These are phyloP conservation scores for Carcharodon carcharias DNA, from an alignment of 2,797 vertebrate species.

Conservation along the genomic window DNA sequence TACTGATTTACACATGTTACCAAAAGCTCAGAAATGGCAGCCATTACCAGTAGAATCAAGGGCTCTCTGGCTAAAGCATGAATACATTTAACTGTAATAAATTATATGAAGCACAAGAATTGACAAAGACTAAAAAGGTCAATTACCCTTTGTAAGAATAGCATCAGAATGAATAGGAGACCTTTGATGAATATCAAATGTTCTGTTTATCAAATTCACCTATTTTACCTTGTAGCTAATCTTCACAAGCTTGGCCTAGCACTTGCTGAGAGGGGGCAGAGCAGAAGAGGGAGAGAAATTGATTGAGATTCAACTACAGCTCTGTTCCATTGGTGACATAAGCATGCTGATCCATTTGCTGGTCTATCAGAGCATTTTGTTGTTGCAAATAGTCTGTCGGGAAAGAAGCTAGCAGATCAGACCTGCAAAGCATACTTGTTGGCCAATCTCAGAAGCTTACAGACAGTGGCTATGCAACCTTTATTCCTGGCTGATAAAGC, in stretches of 20 bases:
- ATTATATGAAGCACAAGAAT: neutral
- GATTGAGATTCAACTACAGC: neutral
- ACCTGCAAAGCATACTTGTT: neutral
- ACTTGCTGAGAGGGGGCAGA: neutral
- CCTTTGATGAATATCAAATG: neutral
- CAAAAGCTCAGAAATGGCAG: neutral
- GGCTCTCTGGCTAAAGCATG: neutral
- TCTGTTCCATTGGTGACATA: neutral
- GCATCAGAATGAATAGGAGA: neutral
- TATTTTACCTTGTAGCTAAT: neutral
- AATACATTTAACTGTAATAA: neutral
- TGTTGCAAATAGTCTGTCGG: neutral
- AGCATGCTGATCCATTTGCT: neutral
- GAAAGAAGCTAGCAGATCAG: neutral
- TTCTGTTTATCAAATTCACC: neutral
- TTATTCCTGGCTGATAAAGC: neutral
- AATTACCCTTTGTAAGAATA: neutral
- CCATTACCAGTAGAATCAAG: neutral
- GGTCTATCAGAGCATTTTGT: constrained; percentile 4
- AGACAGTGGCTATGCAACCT: neutral
- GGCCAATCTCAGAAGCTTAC: neutral
- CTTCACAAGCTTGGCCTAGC: neutral
- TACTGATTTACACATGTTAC: neutral
- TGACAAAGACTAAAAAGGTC: neutral
- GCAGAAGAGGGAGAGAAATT: neutral